A percentile compares a stretch with the other conserved stretches of the same genome.
Conservation (phyloP, 2,888 invertebrate species). For the Drosophila suboccidentalis region DNA sequence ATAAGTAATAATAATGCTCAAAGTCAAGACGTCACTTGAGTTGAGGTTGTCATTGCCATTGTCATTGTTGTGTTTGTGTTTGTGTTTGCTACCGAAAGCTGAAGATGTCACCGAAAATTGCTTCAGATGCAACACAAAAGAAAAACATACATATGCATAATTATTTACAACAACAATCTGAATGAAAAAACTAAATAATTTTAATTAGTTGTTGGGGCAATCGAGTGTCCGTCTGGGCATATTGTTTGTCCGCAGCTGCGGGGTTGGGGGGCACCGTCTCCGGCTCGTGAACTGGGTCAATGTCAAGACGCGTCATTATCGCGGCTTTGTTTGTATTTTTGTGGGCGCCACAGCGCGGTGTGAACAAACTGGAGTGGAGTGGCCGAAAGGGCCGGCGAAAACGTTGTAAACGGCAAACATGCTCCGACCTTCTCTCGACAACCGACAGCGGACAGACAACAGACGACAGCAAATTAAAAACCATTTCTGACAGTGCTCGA, state of each 20-base stretch:
- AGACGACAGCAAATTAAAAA: constrained; percentile 31
- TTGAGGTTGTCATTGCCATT: constrained; percentile 19
- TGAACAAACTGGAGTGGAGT: constrained; percentile 46
- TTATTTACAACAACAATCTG: constrained; percentile 30
- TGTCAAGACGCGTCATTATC: constrained; percentile 56
- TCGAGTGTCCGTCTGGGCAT: constrained; percentile 36
- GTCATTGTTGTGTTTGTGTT: constrained; percentile 21
- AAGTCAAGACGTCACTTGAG: constrained; percentile 46
- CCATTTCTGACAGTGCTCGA: constrained; percentile 37
- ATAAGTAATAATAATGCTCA: constrained; percentile 37
- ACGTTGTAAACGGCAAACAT: constrained; percentile 2
- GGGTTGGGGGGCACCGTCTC: constrained; percentile 2
- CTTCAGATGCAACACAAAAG: constrained; percentile 52
- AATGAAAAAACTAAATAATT: constrained; percentile 55
- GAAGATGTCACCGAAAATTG: constrained; percentile 61
- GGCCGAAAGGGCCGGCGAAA: constrained; percentile 44
- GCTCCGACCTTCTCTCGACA: constrained; percentile 59
- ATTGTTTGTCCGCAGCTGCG: constrained; percentile 5
- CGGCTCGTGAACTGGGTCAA: constrained; percentile 72
- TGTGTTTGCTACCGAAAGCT: constrained; percentile 22
- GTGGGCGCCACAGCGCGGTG: constrained; percentile 63
- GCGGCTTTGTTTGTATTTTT: constrained; percentile 38
- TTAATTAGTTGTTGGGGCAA: constrained; percentile 73
- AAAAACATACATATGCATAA: constrained; percentile 44
- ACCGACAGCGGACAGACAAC: neutral